Conservation (phyloP, 2,113 vertebrate species). For the Semicossyphus pulcher region DNA sequence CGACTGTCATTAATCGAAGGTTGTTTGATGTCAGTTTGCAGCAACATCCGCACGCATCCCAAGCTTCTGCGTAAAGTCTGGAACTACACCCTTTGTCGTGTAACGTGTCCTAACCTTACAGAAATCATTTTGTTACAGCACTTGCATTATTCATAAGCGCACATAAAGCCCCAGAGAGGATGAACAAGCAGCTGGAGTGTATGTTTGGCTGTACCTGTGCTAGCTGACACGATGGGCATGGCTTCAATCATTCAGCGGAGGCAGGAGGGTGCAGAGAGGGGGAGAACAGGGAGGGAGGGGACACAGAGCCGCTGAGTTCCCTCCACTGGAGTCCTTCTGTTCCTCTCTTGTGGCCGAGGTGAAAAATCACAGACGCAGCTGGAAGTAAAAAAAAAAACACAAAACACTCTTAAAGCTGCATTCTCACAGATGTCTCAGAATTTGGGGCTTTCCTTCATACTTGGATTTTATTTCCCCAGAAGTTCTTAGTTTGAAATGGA, state of each 20-base stretch:
- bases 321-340: constrained; percentile 7
- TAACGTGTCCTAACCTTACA: background rate
- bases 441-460: background rate
- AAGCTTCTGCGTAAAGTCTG: no score
- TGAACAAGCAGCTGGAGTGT: background rate
- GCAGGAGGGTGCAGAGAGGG: constrained; percentile 27
- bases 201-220: constrained; percentile 83
- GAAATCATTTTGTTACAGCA: background rate
- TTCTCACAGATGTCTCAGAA: background rate
- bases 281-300: constrained; percentile 23
- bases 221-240: constrained; percentile 91
- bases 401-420: background rate
- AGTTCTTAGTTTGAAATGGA: no score
- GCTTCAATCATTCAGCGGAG: constrained; percentile 72
- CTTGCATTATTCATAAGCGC: constrained; percentile 23
- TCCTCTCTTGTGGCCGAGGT: constrained; percentile 16
- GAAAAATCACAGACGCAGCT: constrained; percentile 25
- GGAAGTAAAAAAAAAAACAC: background rate
- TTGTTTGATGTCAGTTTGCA: no score
- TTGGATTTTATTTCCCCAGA: background rate
- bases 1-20: no score
- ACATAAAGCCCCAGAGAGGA: constrained; percentile 3
- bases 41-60: no score
- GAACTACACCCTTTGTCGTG: no score
- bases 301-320: background rate